Evolutionary conservation across 2,888 invertebrate species (phyloP).

Genomic region (Homarus gammarus): DNA sequence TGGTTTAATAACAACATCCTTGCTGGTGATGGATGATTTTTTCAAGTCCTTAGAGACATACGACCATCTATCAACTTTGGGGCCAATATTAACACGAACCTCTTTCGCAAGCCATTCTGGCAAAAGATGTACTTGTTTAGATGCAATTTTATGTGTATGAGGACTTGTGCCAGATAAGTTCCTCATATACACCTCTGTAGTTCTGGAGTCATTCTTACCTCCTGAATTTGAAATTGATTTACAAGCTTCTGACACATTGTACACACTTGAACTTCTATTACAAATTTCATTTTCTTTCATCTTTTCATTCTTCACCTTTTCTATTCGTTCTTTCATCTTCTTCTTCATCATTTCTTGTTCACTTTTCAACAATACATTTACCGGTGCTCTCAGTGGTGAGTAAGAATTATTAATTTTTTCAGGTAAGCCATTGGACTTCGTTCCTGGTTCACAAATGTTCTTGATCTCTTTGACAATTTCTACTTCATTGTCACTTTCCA

Average conservation of each 20-base stretch:
- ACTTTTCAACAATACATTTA: too few relatives aligned
- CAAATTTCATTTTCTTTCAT: too few relatives aligned
- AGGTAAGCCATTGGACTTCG: too few relatives aligned
- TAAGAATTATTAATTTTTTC: too few relatives aligned
- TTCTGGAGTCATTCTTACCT: neutral
- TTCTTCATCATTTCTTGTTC: too few relatives aligned
- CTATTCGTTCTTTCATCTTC: too few relatives aligned
- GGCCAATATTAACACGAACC: constrained; percentile 25
- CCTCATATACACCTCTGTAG: neutral
- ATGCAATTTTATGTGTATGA: neutral
- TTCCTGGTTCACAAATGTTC: neutral
- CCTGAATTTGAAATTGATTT: too few relatives aligned
- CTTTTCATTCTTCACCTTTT: too few relatives aligned
- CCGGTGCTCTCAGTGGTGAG: too few relatives aligned
- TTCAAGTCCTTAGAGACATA: neutral
- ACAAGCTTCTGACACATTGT: too few relatives aligned
- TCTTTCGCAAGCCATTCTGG: neutral
- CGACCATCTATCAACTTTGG: neutral
- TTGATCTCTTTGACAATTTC: neutral
- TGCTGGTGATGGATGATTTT: neutral
- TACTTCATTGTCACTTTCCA: neutral
- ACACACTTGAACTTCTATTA: too few relatives aligned
- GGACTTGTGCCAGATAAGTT: neutral
- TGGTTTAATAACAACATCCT: neutral
- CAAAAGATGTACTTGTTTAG: neutral